These are phyloP conservation scores for Candidula unifasciata DNA, from an alignment of 2,888 invertebrate genomes.

Conservation along the genomic window DNA sequence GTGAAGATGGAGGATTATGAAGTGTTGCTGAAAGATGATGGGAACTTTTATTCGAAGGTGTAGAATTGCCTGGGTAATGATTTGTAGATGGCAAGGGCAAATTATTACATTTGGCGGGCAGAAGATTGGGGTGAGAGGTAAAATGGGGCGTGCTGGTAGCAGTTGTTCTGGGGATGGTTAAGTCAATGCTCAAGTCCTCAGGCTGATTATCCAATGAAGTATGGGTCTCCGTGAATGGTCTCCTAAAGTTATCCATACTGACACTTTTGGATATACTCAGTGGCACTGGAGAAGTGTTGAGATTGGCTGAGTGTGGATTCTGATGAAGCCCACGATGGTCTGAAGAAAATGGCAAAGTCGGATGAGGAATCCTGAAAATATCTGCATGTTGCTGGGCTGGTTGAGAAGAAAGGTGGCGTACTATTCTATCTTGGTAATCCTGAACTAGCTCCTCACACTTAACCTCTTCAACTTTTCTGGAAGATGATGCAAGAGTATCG, in stretches of 20 bases:
- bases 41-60: neutral
- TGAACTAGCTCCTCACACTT: neutral
- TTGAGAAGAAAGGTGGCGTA: neutral
- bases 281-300: constrained; percentile 3
- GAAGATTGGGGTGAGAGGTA: neutral
- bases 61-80: neutral
- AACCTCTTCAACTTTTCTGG: neutral
- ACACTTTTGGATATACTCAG: constrained; percentile 2
- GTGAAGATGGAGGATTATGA: neutral
- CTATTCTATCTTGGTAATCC: neutral
- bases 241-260: neutral
- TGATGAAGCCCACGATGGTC: neutral
- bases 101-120: neutral
- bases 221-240: neutral
- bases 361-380: constrained; percentile 17
- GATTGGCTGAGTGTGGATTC: neutral
- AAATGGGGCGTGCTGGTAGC: neutral
- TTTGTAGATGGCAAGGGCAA: neutral
- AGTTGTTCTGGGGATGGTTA: neutral
- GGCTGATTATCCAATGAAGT: constrained; percentile 21
- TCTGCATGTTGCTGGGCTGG: constrained; percentile 9
- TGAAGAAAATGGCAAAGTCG: neutral
- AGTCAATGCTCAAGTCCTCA: constrained; percentile 40
- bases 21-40: neutral
- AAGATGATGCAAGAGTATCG: neutral